Evolutionary conservation across 2,888 invertebrate species (phyloP).

Genomic region (Girardia tigrina): DNA sequence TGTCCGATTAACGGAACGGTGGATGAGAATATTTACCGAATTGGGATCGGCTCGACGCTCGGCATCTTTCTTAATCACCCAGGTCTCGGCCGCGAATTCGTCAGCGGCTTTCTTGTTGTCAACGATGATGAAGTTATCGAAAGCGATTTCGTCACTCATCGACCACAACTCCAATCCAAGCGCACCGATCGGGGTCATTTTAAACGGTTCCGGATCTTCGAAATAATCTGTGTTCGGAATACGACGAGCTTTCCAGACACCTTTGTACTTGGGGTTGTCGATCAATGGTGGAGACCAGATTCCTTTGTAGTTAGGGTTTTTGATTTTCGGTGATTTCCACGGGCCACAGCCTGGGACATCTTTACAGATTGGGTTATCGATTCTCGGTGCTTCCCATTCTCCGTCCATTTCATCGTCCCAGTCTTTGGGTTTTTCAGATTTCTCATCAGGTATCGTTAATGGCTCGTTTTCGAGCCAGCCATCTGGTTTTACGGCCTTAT

Average conservation of each 20-base stretch:
- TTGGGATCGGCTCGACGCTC: slow-evolving; percentile 48
- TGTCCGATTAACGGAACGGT: no score
- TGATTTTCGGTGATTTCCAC: slow-evolving; percentile 69
- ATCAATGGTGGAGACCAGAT: slow-evolving; percentile 69
- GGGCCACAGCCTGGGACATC: slow-evolving; percentile 72
- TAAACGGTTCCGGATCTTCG: slow-evolving; percentile 51
- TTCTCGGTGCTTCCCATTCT: slow-evolving; percentile 84
- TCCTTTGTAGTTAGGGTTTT: slow-evolving; percentile 84
- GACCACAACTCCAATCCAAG: slow-evolving; percentile 95
- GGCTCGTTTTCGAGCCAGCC: slow-evolving; percentile 86
- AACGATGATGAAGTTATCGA: slow-evolving; percentile 83
- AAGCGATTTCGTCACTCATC: slow-evolving; percentile 80
- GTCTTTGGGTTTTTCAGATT: slow-evolving; percentile 72
- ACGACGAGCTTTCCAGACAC: slow-evolving; percentile 56
- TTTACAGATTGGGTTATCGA: slow-evolving; percentile 70
- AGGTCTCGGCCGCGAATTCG: slow-evolving; percentile 69
- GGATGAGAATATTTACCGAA: slow-evolving; percentile 28
- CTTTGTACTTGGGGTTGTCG: slow-evolving; percentile 54
- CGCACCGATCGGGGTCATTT: slow-evolving; percentile 71
- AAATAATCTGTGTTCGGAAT: slow-evolving; percentile 83
- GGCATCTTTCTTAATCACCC: slow-evolving; percentile 60
- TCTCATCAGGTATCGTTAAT: slow-evolving; percentile 67
- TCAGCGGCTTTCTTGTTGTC: slow-evolving; percentile 65
- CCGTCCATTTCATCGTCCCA: slow-evolving; percentile 98
- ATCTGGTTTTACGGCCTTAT: slow-evolving; percentile 67